Evolutionary conservation across 2,797 vertebrate genomes (phyloP), one percentile per base, ranked within the genome.

Genomic region (Enteromius unitaeniatus): DNA sequence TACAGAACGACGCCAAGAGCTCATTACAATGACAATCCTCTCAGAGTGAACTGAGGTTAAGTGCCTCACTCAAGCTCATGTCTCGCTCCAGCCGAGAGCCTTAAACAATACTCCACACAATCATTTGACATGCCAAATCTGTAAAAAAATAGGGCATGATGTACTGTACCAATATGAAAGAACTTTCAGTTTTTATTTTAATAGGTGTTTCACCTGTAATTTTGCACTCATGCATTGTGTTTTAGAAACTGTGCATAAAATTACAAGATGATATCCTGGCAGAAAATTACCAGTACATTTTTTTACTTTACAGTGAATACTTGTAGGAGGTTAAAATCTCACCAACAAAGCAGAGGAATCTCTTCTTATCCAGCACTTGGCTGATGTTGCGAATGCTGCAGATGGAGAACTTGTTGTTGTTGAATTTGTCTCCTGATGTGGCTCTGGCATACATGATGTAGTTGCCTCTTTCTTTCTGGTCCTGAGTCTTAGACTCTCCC

Each of bases 401-500:
- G 81, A 94, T 88, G 23, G 98, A 99, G 92, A 99, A 99, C 86
- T 96, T 98, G 91, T 99, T 99, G 91, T 99, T 99, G 95, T 99
- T 99, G 23, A 93, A 91, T 86, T 97, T 99, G 93, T 99, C 98
- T 67, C 98, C 98, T 5, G 98, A 99, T 0, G 98, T 99, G 85
- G 98, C 98, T 93, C 98, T 95, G 88, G 98, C 97, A 86, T 99
- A 99, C 98, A 99, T 99, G 87, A 99, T 99, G 77, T 95, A 99
- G 94, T 99, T 99, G 75, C 98, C 98, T 83, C 89, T 92, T 92
- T 98, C 97, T 93, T 99, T 99, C 85, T 95, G 92, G 34, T 95
- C 93, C 88, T 95, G 93, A 85, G 85, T 83, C 90, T 96, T 97
- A 3, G 97, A 97, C 89, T 98, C 97, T 87, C 98, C 98, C 34